These are phyloP conservation scores for Daphoenositta chrysoptera DNA, from an alignment of 2,113 vertebrate species.

Conservation along the genomic window DNA sequence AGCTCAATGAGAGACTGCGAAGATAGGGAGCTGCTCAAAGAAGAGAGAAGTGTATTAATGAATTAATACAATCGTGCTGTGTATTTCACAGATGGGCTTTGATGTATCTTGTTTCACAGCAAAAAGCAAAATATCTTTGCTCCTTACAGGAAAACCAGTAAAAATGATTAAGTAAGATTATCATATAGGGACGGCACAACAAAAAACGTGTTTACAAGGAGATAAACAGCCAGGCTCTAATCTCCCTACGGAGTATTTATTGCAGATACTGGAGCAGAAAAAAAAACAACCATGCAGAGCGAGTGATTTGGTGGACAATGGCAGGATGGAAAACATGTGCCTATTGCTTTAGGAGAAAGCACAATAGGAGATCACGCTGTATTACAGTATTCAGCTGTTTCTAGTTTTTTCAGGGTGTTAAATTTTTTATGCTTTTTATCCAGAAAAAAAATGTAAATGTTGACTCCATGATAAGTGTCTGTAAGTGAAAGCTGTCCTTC, in stretches of 20 bases:
- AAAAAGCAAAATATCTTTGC: not conserved
- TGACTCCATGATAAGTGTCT: not conserved
- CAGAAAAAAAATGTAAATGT: not conserved
- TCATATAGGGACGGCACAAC: not conserved
- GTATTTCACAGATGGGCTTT: slow-evolving; percentile 2
- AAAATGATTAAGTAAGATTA: not conserved
- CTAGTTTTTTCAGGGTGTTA: not conserved
- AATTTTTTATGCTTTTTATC: not conserved
- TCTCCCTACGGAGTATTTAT: not conserved
- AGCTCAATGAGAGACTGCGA: not conserved
- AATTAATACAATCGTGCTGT: not conserved
- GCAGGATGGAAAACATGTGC: not conserved
- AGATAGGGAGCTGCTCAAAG: not conserved
- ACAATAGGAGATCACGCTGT: not conserved
- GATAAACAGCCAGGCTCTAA: not conserved
- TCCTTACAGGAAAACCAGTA: not conserved
- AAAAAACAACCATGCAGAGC: not conserved
- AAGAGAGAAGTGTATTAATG: not conserved
- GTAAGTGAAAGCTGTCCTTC: not conserved
- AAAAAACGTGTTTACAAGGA: not conserved
- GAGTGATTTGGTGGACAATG: not conserved
- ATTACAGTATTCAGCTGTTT: not conserved
- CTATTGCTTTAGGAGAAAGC: not conserved
- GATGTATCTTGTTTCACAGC: not conserved
- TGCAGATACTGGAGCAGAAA: not conserved